Evolutionary conservation across 2,888 invertebrate species (phyloP), one percentile per base, ranked within the genome.

Genomic region (Suillia variegata): DNA sequence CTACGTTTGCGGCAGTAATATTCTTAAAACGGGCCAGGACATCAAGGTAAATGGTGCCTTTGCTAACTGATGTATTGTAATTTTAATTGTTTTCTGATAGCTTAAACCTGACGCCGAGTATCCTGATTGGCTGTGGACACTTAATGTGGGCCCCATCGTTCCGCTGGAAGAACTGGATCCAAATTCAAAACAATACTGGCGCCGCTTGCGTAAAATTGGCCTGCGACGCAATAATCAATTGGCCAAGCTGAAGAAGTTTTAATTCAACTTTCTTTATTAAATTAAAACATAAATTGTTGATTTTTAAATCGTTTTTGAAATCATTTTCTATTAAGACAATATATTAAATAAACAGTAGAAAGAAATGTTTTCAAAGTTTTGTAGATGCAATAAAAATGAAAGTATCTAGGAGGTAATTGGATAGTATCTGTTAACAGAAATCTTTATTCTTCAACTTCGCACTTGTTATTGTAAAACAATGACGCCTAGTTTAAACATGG

Each of bases 111-210:
- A 93, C 74, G 84, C 84, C 20, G 93, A 95, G 76, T 98, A 98
- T 82, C 98, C 97, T 0, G 89, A 90, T 1, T 98, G 97, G 97
- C 83, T 98, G 61, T 97, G 96, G 96, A 83, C 74, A 2, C 75
- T 97, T 13, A 83, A 87, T 69, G 86, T 86, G 15, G 91, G 89
- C 2, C 80, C 84, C 4, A 85, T 89, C 4, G 85, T 86, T 4
- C 84, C 86, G 0, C 77, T 96, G 1, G 87, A 89, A 58, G 90
- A 92, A 71, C 75, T 96, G 61, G 93, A 94, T 78, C 92, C 92
- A 2, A 84, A 87, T 71, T 86, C 89, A 10, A 89, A 91, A 80
- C 84, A 87, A 71, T 98, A 96, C 82, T 97, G 96, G 95, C 83
- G 86, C 67, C 85, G 87, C 59, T 83, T 94, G 31, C 84, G 92